Base-by-base conservation (phyloP, 2,113 vertebrate species). In the Nothobranchius furzeri region DNA sequence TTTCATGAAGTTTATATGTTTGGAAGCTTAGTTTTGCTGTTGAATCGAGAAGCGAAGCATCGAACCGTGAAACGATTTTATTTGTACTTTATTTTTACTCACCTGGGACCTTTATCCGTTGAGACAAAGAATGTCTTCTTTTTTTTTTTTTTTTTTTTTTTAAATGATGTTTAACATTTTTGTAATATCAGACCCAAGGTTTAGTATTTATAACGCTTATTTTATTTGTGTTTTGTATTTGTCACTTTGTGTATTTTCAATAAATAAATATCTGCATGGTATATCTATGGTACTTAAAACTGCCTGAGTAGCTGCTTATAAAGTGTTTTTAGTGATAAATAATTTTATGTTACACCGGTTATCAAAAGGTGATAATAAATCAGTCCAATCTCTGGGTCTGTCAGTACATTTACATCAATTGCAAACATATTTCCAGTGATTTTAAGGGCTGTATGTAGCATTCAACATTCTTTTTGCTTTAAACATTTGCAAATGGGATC, bases 1-100 rank as follows among this genome's bases (percentile, higher is more conserved):
- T 6, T n/a, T 49, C 17, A 8, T 2, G 17, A 9, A n/a, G 13
- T 76, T 84, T 84, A 84, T 87, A 36, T 43, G 73, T 72, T 75
- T 68, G 9, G 60, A 64, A 9, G 64, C 55, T 82, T 50, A 48
- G 70, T 75, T 79, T n/a, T 69, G 25, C 56, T 81, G 13, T 42
- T 58, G 20, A 70, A 46, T 45, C 36, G 46, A 58, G 13, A 52
- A 42, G 48, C 10, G 60, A 11, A 54, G 43, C 58, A 49, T 12
- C 43, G 54, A 9, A 55, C 20, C 9, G 37, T 50, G 61, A 9
- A 57, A 60, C 17, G 47, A 55, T 64, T 61, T 49, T 17, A 15
- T 70, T 72, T 73, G 1, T 60, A 61, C 14, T 49, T 63, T 49
- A 76, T 20, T 57, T 63, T 20, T 57, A 25, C 36, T 52, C 2